Base-by-base conservation (phyloP, 2,888 invertebrate genomes). In the Glaucopsyche alexis region DNA sequence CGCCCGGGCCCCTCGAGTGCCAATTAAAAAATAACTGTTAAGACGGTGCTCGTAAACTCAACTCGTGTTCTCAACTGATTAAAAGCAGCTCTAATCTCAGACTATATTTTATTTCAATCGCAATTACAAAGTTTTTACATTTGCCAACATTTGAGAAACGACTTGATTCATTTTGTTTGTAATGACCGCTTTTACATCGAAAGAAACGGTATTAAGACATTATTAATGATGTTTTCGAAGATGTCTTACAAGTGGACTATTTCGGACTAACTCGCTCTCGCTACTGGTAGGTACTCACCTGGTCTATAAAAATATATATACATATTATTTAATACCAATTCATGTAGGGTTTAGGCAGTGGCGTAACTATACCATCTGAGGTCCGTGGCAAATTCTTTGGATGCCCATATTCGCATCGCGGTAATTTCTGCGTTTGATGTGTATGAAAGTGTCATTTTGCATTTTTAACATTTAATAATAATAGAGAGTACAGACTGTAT, bases 11-110 rank as follows among this genome's bases (percentile, higher is more conserved):
- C 87, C 87, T 85, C 84, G 85, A 89, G 89, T 82, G 87, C 87
- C 89, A 91, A 92, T 92, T 91, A 91, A 89, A 91, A 90, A 89
- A 87, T 84, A 88, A 90, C 89, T 88, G 90, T 87, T 87, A 90
- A 91, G 90, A 87, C 84, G 83, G 78, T 80, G 82, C 85, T 90
- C 90, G 87, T 90, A 90, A 91, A 91, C 87, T 87, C 81, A 88
- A 91, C 86, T 87, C 88, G 87, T 88, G 89, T 89, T 89, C 87
- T 85, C 84, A 85, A 88, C 89, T 91, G 89, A 91, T 91, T 91
- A 90, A 91, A 89, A 90, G 89, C 84, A 82, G 83, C 85, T 84
- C 83, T 84, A 88, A 87, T 89, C 86, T 80, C 79, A 78, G 76
- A 78, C 76, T 79, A 81, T 83, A 83, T 85, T 82, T 81, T 83